Conservation (phyloP, 2,797 vertebrate genomes). For the Australoheros facetus region DNA sequence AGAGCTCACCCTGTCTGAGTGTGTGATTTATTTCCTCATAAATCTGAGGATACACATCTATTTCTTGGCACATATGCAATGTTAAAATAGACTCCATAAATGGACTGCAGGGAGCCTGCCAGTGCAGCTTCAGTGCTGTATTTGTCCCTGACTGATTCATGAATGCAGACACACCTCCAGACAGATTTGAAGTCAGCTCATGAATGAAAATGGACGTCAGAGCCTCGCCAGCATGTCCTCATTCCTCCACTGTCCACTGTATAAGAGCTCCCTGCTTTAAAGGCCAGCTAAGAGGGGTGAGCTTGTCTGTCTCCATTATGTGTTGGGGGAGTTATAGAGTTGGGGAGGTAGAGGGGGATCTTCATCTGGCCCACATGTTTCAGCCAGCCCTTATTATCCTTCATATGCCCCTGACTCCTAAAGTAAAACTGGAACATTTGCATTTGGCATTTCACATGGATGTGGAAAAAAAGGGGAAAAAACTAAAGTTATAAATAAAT, state of each 20-base stretch:
- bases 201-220: slow-evolving; percentile 55
- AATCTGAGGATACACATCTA: slow-evolving; percentile 6
- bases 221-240: slow-evolving; percentile 12
- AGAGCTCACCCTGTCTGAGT: background rate
- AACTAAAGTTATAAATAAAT: background rate
- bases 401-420: background rate
- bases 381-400: slow-evolving; percentile 32
- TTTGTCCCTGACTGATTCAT: slow-evolving; percentile 7
- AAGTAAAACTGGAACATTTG: slow-evolving; percentile 1
- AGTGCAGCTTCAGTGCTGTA: background rate
- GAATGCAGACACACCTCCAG: slow-evolving; percentile 17
- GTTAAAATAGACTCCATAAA: slow-evolving; percentile 16
- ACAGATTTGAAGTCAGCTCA: slow-evolving; percentile 1
- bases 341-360: slow-evolving; percentile 29
- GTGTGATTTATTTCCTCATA: slow-evolving; percentile 11
- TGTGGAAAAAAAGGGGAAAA: background rate
- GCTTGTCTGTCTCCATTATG: slow-evolving; percentile 51
- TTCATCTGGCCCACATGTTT: slow-evolving; percentile 41
- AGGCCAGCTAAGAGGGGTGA: slow-evolving; percentile 44
- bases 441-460: background rate
- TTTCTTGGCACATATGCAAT: slow-evolving; percentile 4
- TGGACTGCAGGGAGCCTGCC: background rate
- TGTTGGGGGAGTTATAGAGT: slow-evolving; percentile 39
- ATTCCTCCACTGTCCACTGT: slow-evolving; percentile 18
- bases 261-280: slow-evolving; percentile 46